Percentiles rank a stretch among this genome's conserved stretches.
Evolutionary conservation across 2,113 vertebrate species (phyloP).

Genomic region (Amphiprion ocellaris): DNA sequence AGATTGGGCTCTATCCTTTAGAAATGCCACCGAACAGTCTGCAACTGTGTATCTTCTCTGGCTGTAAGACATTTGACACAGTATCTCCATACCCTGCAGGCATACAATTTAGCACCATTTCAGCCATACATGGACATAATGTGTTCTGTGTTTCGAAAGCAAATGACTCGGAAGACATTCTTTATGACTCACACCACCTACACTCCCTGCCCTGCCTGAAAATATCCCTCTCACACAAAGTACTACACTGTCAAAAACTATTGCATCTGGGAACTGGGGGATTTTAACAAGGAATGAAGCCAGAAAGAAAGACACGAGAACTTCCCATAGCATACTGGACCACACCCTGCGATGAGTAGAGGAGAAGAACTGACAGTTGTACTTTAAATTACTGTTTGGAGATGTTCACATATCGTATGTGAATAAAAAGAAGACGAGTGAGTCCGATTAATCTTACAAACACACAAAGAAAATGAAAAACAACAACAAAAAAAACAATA

Average conservation of each 20-base stretch:
- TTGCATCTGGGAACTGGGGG: slow-evolving; percentile 51
- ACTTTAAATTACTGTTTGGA: slow-evolving; percentile 31
- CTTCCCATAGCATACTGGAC: slow-evolving; percentile 53
- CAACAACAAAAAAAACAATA: no score
- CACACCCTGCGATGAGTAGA: slow-evolving; percentile 66
- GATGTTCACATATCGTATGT: slow-evolving; percentile 1
- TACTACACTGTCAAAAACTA: slow-evolving; percentile 62
- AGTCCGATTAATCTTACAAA: no score
- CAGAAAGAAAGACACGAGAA: slow-evolving; percentile 51
- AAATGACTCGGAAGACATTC: slow-evolving; percentile 71
- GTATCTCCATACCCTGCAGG: slow-evolving; percentile 48
- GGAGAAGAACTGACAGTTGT: slow-evolving; percentile 35
- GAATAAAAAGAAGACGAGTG: no score
- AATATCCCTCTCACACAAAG: slow-evolving; percentile 61
- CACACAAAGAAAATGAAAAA: no score
- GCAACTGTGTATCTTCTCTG: slow-evolving; percentile 54
- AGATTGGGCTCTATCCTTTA: slow-evolving; percentile 33
- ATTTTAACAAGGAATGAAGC: slow-evolving; percentile 58
- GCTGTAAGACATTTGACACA: slow-evolving; percentile 49
- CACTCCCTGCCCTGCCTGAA: slow-evolving; percentile 63
- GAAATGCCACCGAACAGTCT: slow-evolving; percentile 58
- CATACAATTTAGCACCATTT: slow-evolving; percentile 35
- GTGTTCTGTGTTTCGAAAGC: slow-evolving; percentile 64
- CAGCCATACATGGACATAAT: slow-evolving; percentile 67
- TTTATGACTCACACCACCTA: slow-evolving; percentile 80